A percentile compares a stretch with the other conserved stretches of the same genome.
Evolutionary conservation across 2,113 vertebrate species (phyloP).

Genomic region (Pelecanoides urinatrix): DNA sequence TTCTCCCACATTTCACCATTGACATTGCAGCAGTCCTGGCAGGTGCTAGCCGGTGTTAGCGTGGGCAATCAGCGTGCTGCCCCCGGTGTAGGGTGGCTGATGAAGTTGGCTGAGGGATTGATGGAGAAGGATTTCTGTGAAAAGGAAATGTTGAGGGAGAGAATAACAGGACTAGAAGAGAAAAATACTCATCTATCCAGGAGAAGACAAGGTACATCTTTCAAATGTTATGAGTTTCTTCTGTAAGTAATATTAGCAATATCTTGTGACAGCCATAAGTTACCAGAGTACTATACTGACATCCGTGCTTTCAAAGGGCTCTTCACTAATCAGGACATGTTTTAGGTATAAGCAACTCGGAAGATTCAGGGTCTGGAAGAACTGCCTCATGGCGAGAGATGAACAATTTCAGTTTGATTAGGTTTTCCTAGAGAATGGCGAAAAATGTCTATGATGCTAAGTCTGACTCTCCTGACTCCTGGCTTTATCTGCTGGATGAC

Average conservation of each 20-base stretch:
- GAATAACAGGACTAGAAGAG: not conserved
- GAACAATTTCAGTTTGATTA: not conserved
- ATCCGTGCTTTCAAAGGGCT: not conserved
- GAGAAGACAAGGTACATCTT: not conserved
- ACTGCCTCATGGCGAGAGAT: not conserved
- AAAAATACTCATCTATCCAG: not conserved
- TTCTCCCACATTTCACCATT: not conserved
- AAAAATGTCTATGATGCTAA: not conserved
- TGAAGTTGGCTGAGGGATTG: not conserved
- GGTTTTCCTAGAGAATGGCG: not conserved
- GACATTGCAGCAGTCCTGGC: not conserved
- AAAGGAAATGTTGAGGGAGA: not conserved
- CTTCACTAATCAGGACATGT: not conserved
- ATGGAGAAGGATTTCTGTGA: not conserved
- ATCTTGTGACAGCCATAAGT: not conserved
- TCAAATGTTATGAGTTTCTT: not conserved
- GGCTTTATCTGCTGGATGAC: not conserved
- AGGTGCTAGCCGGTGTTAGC: rapidly evolving
- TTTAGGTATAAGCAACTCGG: not conserved
- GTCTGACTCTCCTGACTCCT: not conserved
- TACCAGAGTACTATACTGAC: not conserved
- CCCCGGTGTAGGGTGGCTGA: not conserved
- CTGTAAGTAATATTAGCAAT: not conserved
- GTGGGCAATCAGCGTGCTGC: not conserved
- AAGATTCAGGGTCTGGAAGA: not conserved